Evolutionary conservation across 23 tunicate species (phyloP), one percentile per base, ranked within the genome.

Genomic region (Trididemnum miniatum): DNA sequence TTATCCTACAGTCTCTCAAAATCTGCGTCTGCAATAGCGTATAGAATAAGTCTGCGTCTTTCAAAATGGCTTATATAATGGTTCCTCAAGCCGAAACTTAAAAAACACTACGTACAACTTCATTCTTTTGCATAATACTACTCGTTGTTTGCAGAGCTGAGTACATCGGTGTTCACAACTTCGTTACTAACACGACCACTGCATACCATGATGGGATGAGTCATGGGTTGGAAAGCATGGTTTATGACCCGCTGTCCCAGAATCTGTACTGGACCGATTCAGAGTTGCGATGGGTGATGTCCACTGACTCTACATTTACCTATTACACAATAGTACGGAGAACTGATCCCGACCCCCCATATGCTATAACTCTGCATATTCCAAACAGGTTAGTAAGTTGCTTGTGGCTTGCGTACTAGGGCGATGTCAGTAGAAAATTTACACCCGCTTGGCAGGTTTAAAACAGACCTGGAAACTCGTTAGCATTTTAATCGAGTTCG

Each of bases 221-320:
- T 0, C 84, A 65, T 22, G 92, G 95, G 1, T 34, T 89, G 1
- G 95, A 89, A 44, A 62, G 25, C 33, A 57, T 89, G 57, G 95
- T 88, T 38, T 83, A 78, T 31, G 95, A 89, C 77, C 35, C 84
- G 75, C 20, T 24, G 54, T 71, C 79, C 27, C 2, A 78, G 35
- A 83, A 83, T 36, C 59, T 89, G 1, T 89, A 83, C 62, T 78
- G 79, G 84, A 57, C 88, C 22, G 95, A 89, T 63, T 77, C 88
- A 0, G 79, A 69, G 22, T 51, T 82, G 26, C 67, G 79, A 1
- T 83, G 88, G 88, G 54, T 89, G 2, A 84, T 89, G 85, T 85
- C 60, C 1, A 24, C 89, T 1, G 89, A 85, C 24, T 18, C 52
- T 0, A 63, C 82, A 1, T 76, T 76, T 25, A 38, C 35, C 5